Evolutionary conservation across 2,113 vertebrate species (phyloP), one percentile per base, ranked within the genome.

Genomic region (Ptilonorhynchus violaceus): DNA sequence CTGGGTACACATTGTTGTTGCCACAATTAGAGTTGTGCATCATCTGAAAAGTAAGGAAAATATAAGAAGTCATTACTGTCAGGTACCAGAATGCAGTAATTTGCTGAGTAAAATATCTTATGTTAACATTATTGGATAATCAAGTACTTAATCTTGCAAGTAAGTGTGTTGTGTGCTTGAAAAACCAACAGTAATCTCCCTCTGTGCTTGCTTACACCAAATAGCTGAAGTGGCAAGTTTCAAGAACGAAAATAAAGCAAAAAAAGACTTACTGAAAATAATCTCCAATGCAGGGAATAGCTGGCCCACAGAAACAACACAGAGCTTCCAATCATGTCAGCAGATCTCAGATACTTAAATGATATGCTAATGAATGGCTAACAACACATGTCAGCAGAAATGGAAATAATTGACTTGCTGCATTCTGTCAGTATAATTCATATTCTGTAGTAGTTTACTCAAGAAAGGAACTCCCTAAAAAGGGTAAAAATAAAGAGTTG

Each of bases 61-160:
- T 82, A 31, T 24, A 78, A 68, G 47, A 69, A 77, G 39, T 90
- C 31, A 28, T 96, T 88, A 23, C 41, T 84, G 49, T 91, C 83
- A 62, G 58, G 25, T 88, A 89, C 53, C n/a, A 95, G 27, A 94
- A 91, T 47, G 18, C n/a, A 92, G 70, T 23, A 13, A 70, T 66
- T 95, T 96, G 31, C 49, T 70, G 56, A 79, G 25, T 60, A 59
- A 58, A 68, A 27, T 85, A 88, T 79, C 24, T 83, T 90, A 62
- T 78, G 42, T 64, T 93, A 96, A 92, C 15, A 69, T 85, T 88
- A 67, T 35, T 94, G 89, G 31, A 12, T 83, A 93, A 96, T 96
- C 70, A 84, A 59, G 42, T 93, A 79, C 67, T 78, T 95, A 91
- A 97, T 96, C 74, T 97, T 97, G 70, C 92, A 96, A 77, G 22